Conservation (phyloP, 2,888 invertebrate species). For the Punctoribates punctum region DNA sequence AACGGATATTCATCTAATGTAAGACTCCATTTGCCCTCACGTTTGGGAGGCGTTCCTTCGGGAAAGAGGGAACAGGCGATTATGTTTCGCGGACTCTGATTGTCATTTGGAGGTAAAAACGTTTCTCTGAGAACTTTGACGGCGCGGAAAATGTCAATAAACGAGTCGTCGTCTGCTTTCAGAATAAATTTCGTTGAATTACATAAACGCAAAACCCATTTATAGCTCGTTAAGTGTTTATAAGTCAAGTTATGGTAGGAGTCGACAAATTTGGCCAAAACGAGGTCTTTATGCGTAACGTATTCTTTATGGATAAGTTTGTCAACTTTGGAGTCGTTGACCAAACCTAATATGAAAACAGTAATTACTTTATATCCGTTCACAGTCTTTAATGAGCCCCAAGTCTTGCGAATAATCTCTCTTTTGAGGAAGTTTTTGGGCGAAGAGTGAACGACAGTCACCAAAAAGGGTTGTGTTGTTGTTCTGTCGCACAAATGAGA, state of each 20-base stretch:
- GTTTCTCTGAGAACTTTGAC: constrained; percentile 49
- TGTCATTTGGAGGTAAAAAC: constrained; percentile 13
- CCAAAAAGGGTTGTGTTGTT: constrained; percentile 33
- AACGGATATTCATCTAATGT: constrained; percentile 64
- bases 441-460: constrained; percentile 47
- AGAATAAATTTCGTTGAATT: constrained; percentile 49
- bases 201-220: constrained; percentile 50
- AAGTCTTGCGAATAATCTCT: constrained; percentile 44
- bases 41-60: constrained; percentile 45
- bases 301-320: constrained; percentile 25
- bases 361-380: constrained; percentile 4
- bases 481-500: constrained; percentile 13
- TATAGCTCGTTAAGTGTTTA: constrained; percentile 51
- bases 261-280: constrained; percentile 50
- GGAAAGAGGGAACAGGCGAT: constrained; percentile 63
- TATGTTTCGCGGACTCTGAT: constrained; percentile 43
- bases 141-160: constrained; percentile 50
- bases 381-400: constrained; percentile 22
- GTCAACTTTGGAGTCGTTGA: neutral
- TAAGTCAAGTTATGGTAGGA: constrained; percentile 50
- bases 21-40: constrained; percentile 66
- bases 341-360: constrained; percentile 33
- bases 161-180: constrained; percentile 51
- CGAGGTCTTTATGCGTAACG: constrained; percentile 45
- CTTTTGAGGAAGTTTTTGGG: constrained; percentile 46